Base-by-base conservation (phyloP, 2,888 invertebrate species). In the Sphaerophoria rueppellii region DNA sequence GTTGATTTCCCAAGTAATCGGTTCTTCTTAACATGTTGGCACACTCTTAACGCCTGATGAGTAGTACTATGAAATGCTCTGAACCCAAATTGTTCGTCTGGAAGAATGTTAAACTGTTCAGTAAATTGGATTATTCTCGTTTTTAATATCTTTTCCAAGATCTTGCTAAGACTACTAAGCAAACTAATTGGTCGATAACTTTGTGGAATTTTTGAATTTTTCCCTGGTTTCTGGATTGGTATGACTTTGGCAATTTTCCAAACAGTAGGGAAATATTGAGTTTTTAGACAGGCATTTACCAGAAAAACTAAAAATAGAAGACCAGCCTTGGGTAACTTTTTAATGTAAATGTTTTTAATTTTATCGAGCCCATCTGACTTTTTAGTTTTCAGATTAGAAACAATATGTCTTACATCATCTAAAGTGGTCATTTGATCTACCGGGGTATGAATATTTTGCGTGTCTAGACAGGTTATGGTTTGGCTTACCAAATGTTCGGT, bases 381-480 rank as follows among this genome's bases (percentile, higher is more conserved):
- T n/a, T 32, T 55, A 4, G 55, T 55, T 32, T 34, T 55, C 55
- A 55, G 32, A n/a, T n/a, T 55, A 32, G 16, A 32, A n/a, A 55
- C 34, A 55, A 55, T 55, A 55, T 55, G 40, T 43, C 40, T 43
- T 9, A 43, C 55, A 4, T 55, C 3, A 4, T 55, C 4, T 55
- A 34, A 9, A 7, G 40, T 43, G 11, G 11, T 11, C 7, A 43
- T 9, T 11, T 43, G 40, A 43, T 43, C 40, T 9, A 43, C 11
- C 7, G 40, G 40, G 11, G 40, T 6, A 4, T 43, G 9, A 43
- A 7, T 43, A 43, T 7, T 43, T 43, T 43, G 40, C 9, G 11
- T 43, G 40, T 55, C 7, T 6, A 55, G 5, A 11, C 34, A 32
- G 12, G 4, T 55, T 4, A 55, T 34, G 4, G 32, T 12, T 55